Evolutionary conservation across 2,888 invertebrate species (phyloP), one percentile per base, ranked within the genome.

Genomic region (Corbicula japonica): DNA sequence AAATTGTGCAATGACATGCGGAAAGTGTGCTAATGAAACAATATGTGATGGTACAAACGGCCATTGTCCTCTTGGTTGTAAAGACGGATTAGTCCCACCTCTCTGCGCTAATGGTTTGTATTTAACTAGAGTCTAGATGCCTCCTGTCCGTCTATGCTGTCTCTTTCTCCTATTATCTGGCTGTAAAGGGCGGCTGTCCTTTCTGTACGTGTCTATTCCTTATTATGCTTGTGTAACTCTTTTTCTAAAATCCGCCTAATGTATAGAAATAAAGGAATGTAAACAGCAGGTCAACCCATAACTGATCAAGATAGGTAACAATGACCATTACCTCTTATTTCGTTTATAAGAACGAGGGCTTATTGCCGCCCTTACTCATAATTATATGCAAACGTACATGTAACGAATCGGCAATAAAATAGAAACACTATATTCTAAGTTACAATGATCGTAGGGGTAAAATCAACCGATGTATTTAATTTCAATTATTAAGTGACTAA

Each of bases 1-100:
- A 30, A 83, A 89, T 78, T 90, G 90, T 73, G 46, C 48, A 5
- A 38, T 48, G 34, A 61, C 35, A 8, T 90, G 90, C 79, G 90
- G 90, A 2, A 77, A 78, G 8, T 90, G 90, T 78, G 46, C 70
- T 8, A 65, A 81, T 21, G 66, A 68, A 6, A 69, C 66, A 21
- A 26, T 60, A 10, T 86, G 86, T 78, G 69, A 84, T 50, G 28
- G 30, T 32, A 50, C 48, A 18, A 76, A 58, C 10, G 80, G 80
- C 10, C n/a, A 23, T 4, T 80, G 80, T 65, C 58, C 63, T 3
- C 2, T 2, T 6, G 65, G 73, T 1, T 80, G 80, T 56, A 54
- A 12, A 8, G 54, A 60, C 3, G 80, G 80, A 1, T 80, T 48
- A 44, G 38, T 50, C 5, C 74, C 65, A 32, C 54, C 58, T 0